phyloP scores from a whole-genome alignment of 2,888 invertebrate species.

The Pyralis farinalis region DNA sequence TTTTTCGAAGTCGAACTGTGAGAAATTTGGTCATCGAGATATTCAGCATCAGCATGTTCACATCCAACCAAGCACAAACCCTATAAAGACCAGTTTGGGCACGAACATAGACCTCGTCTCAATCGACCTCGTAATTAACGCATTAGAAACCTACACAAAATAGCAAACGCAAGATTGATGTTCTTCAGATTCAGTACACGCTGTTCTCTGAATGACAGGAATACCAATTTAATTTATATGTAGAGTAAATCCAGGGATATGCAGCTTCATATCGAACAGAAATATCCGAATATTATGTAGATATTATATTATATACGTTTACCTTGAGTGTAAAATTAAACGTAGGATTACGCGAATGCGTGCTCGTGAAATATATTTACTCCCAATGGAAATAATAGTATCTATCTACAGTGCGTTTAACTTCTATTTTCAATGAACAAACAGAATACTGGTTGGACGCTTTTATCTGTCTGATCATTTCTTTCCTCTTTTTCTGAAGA shows the following conservation, averaged over 20 bases:
- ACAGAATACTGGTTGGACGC: too few relatives aligned
- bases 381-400: too few relatives aligned
- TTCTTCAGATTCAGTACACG: background rate
- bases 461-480: too few relatives aligned
- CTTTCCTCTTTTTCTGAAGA: too few relatives aligned
- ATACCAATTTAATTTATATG: conserved; percentile 16
- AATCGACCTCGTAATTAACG: too few relatives aligned
- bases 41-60: too few relatives aligned
- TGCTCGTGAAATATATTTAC: conserved; percentile 37
- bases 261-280: conserved; percentile 43
- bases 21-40: too few relatives aligned
- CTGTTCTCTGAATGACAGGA: conserved; percentile 11
- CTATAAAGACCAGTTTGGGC: too few relatives aligned
- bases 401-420: background rate
- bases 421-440: too few relatives aligned
- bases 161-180: background rate
- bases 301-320: conserved; percentile 58
- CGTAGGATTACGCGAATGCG: conserved; percentile 41
- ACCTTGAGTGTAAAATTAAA: conserved; percentile 67
- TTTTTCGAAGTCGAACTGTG: too few relatives aligned
- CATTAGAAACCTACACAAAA: background rate
- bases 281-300: conserved; percentile 60
- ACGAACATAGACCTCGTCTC: too few relatives aligned
- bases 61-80: too few relatives aligned
- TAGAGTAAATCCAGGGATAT: conserved; percentile 41